Evolutionary conservation across 2,113 vertebrate species (phyloP).

Genomic region (Cryptomyrus ogoouensis): DNA sequence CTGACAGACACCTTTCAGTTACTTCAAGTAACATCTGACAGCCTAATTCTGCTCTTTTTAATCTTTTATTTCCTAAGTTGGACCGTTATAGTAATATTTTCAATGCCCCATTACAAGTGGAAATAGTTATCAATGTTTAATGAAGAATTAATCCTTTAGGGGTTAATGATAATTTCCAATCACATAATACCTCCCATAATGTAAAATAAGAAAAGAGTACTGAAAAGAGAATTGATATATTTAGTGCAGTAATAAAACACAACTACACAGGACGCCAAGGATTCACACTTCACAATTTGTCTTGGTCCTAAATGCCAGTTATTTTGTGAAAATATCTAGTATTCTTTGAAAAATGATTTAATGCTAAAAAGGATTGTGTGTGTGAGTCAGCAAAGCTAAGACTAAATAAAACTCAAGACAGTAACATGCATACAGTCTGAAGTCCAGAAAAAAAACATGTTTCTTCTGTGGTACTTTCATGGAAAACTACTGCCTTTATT

Average conservation of each 20-base stretch:
- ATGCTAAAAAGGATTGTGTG: neutral
- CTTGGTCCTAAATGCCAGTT: neutral
- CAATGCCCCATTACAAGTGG: neutral
- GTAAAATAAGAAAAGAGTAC: neutral
- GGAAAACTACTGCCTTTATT: neutral
- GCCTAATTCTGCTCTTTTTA: slow-evolving; percentile 11
- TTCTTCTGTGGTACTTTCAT: neutral
- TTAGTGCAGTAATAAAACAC: neutral
- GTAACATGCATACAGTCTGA: neutral
- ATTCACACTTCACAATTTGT: neutral
- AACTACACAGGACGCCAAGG: neutral
- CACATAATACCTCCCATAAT: neutral
- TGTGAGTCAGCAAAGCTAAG: neutral
- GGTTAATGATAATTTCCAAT: neutral
- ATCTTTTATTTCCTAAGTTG: neutral
- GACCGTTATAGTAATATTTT: neutral
- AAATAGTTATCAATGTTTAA: neutral
- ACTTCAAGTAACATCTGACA: slow-evolving; percentile 4
- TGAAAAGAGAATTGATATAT: neutral
- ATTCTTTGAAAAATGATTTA: neutral
- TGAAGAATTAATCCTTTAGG: neutral
- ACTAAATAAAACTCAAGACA: neutral
- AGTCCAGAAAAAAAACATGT: neutral
- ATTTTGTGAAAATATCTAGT: neutral
- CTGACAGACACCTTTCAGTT: slow-evolving; percentile 3